Conservation (phyloP, 2,113 vertebrate genomes). For the Equus quagga region DNA sequence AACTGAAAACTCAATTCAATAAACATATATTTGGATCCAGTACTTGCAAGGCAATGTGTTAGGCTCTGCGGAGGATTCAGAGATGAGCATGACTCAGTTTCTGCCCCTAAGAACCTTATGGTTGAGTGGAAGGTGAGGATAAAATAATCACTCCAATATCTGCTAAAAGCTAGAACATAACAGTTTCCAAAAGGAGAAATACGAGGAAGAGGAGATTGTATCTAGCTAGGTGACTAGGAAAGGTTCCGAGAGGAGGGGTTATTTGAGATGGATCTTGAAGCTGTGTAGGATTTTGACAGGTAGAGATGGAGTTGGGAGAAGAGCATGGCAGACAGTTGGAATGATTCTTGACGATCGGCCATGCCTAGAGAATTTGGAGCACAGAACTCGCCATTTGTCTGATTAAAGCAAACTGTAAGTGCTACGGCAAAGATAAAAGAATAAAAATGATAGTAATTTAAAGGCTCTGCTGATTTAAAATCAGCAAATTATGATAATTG, state of each 20-base stretch:
- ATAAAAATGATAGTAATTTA: constrained; percentile 49
- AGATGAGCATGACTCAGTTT: not conserved
- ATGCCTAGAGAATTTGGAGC: not conserved
- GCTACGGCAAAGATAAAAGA: not conserved
- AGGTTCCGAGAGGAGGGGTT: not conserved
- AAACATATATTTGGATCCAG: not conserved
- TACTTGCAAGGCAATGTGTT: constrained; percentile 32
- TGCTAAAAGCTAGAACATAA: not conserved
- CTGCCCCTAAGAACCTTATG: constrained; percentile 1
- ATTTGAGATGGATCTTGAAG: constrained; percentile 23
- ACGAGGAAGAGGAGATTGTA: constrained; percentile 14
- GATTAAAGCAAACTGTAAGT: constrained; percentile 12
- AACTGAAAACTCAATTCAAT: constrained; percentile 2
- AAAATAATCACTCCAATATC: constrained; percentile 27
- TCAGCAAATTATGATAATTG: constrained; percentile 26
- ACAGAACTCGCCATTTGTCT: not conserved
- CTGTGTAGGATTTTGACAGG: not conserved
- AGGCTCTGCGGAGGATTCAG: not conserved
- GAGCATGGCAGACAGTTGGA: not conserved
- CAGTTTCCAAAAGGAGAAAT: constrained; percentile 10
- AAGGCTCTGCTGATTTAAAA: constrained; percentile 53
- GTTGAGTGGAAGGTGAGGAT: constrained; percentile 18
- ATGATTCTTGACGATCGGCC: not conserved
- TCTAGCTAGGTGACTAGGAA: not conserved
- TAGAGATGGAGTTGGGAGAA: not conserved